Evolutionary conservation across 2,888 invertebrate species (phyloP).

Genomic region (Hirtodrosophila duncani): DNA sequence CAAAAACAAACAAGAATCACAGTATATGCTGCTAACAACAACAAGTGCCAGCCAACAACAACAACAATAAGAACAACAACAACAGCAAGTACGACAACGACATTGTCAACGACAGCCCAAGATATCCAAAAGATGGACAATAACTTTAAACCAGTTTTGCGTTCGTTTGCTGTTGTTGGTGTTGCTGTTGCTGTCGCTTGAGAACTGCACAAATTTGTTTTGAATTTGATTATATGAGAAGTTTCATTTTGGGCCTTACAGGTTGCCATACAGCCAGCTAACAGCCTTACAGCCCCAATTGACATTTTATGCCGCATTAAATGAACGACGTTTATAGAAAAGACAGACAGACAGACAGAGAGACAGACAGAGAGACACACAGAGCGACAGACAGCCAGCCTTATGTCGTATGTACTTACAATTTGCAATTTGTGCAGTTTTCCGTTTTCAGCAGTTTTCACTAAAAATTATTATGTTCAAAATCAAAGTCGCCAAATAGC

Average conservation of each 20-base stretch:
- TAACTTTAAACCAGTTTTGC: constrained; percentile 66
- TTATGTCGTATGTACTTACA: too few species aligned
- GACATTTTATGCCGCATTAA: constrained; percentile 68
- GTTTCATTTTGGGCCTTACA: constrained; percentile 53
- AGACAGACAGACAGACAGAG: constrained; percentile 18
- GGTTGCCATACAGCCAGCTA: constrained; percentile 28
- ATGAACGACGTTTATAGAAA: constrained; percentile 39
- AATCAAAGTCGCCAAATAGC: constrained; percentile 62
- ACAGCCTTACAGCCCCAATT: constrained; percentile 48
- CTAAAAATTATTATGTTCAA: constrained; percentile 71
- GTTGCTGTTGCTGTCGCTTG: too few species aligned
- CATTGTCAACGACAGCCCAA: constrained; percentile 56
- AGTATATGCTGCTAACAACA: constrained; percentile 27
- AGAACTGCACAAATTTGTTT: constrained; percentile 63
- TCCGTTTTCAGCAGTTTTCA: constrained; percentile 42
- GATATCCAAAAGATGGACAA: constrained; percentile 72
- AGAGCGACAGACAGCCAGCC: constrained; percentile 38
- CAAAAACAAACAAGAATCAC: constrained; percentile 14
- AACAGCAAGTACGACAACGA: constrained; percentile 29
- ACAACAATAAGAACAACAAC: constrained; percentile 5
- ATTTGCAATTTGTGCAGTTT: constrained; percentile 58
- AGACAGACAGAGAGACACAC: constrained; percentile 16
- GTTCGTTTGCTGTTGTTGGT: constrained; percentile 20
- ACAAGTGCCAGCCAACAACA: constrained; percentile 34
- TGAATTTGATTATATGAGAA: constrained; percentile 65